phyloP scores from a whole-genome alignment of 1,140 invertebrate genomes.

The Spodoptera litura region DNA sequence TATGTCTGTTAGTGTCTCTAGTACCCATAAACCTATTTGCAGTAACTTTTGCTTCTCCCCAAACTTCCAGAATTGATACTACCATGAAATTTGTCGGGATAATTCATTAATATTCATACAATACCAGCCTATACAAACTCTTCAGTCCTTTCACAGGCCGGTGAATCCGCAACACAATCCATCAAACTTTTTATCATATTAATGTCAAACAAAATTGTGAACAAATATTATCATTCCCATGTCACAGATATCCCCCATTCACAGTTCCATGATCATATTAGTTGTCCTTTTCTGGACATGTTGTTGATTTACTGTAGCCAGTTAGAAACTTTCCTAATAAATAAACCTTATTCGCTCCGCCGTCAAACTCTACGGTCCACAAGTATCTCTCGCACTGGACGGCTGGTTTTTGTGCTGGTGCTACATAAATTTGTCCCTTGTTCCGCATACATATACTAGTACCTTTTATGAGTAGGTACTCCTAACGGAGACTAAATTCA shows the following conservation, averaged over 20 bases:
- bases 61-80: conserved; percentile 42
- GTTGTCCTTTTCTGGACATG: conserved; percentile 69
- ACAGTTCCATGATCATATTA: conserved; percentile 61
- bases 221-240: conserved; percentile 54
- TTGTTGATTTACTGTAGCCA: conserved; percentile 73
- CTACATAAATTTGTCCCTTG: conserved; percentile 77
- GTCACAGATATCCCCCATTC: conserved; percentile 49
- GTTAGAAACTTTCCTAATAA: conserved; percentile 79
- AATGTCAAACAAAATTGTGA: conserved; percentile 49
- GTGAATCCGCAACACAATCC: conserved; percentile 38
- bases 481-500: conserved; percentile 59
- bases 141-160: conserved; percentile 36
- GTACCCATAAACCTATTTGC: conserved; percentile 23
- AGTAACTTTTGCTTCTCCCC: conserved; percentile 7
- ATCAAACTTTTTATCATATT: conserved; percentile 52
- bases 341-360: conserved; percentile 77
- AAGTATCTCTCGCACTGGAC: conserved; percentile 69
- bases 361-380: conserved; percentile 70
- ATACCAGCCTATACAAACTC: conserved; percentile 37
- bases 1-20: not conserved
- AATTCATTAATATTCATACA: conserved; percentile 43
- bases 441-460: conserved; percentile 67
- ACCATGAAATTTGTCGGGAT: conserved; percentile 31
- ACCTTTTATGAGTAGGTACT: conserved; percentile 75
- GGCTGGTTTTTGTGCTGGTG: conserved; percentile 71